Evolutionary conservation across 2,797 vertebrate species (phyloP), one percentile per base, ranked within the genome.

Genomic region (Hyperoplus lanceolatus): DNA sequence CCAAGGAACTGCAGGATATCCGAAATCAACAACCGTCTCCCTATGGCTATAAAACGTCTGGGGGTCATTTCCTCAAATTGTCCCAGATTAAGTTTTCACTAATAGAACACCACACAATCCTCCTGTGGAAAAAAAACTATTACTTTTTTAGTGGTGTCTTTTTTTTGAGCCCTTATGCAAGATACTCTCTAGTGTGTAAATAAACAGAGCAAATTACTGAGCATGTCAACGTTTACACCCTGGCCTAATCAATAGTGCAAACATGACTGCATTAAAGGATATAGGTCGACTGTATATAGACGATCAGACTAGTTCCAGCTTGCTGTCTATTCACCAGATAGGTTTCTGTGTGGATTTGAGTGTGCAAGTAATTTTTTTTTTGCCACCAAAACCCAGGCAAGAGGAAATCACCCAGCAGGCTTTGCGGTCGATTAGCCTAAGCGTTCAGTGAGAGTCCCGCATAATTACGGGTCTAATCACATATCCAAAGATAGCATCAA

Each of bases 391-490:
- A 80, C 64, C 39, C 57, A 48, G 61, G 42, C 45, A 18, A 16
- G 61, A 75, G 61, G 64, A 81, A 83, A 66, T 81, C 64, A 46
- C 48, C 70, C 70, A 59, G 61, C 8, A 5, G 14, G 79, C 67
- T 78, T 64, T 72, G 49, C 63, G 54, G 57, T 51, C 10, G 42
- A 70, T 74, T 21, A 64, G 77, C 43, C 65, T 56, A 2, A 77
- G 74, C 57, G 66, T 81, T 81, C 68, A 70, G 73, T 57, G 75
- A 77, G 50, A 70, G 58, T 29, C 54, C 75, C 82, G 61, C 74
- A 76, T 90, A 89, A 91, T 91, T 88, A 90, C 21, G 56, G 84
- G 74, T 78, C 75, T 84, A 82, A 90, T 92, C 75, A 80, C 64
- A 83, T 29, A 73, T 62, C 88, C 82, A 84, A 86, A 89, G 72